Conservation (phyloP, 37 sponge, comb jelly and placozoan genomes). For the Halisarca cf. caerulea region DNA sequence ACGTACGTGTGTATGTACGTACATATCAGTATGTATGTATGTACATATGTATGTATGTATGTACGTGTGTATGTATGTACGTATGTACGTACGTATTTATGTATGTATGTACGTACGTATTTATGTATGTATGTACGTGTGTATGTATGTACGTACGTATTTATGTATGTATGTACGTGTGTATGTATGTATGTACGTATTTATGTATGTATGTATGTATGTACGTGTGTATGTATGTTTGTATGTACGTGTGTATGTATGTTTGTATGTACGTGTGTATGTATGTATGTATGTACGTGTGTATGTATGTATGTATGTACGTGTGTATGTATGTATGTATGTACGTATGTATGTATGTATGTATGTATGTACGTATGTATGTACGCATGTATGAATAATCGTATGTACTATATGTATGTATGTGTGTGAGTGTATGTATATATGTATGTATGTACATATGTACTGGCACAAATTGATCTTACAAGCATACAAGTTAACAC, state of each 20-base stretch:
- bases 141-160: background rate
- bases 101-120: background rate
- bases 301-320: background rate
- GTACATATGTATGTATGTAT: background rate
- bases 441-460: too few relatives aligned
- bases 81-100: background rate
- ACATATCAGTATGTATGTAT: background rate
- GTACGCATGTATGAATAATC: too few relatives aligned
- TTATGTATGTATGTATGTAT: background rate
- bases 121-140: background rate
- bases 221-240: background rate
- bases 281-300: background rate
- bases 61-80: background rate
- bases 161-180: background rate
- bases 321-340: too few relatives aligned
- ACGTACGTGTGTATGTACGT: background rate
- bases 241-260: background rate
- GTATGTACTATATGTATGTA: too few relatives aligned
- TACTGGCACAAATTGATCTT: too few relatives aligned
- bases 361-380: too few relatives aligned
- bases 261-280: background rate
- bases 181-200: background rate
- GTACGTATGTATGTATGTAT: too few relatives aligned
- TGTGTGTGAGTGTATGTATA: too few relatives aligned
- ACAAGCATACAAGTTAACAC: too few relatives aligned